Percentiles rank a stretch among this genome's conserved stretches.
These are phyloP conservation scores for Ichneumoninae sp. DNA, from an alignment of 2,888 invertebrate genomes.

Conservation along the genomic window DNA sequence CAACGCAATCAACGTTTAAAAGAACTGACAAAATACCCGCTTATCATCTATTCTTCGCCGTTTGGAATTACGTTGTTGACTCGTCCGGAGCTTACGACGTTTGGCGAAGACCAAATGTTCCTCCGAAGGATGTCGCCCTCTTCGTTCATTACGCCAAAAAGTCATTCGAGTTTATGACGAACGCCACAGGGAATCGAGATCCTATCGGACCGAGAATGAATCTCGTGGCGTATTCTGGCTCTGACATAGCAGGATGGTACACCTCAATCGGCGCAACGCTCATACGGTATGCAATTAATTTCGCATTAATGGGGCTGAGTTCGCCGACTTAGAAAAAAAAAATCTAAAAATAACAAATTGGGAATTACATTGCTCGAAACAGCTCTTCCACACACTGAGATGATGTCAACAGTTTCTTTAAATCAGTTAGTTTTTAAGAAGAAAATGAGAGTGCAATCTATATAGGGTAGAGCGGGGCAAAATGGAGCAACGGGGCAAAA, in stretches of 20 bases:
- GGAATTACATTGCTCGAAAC: too few species aligned
- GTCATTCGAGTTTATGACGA: not conserved
- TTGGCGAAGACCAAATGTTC: conserved; percentile 10
- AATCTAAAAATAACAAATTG: too few species aligned
- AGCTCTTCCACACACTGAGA: too few species aligned
- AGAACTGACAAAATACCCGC: conserved; percentile 13
- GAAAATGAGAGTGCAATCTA: not conserved
- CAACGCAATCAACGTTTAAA: conserved; percentile 9
- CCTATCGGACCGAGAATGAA: not conserved
- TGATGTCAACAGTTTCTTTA: not conserved
- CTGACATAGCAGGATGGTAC: not conserved
- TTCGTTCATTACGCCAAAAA: not conserved
- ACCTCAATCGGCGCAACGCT: not conserved
- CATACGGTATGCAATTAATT: not conserved
- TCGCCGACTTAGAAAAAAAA: too few species aligned
- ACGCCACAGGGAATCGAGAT: not conserved
- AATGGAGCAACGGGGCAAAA: too few species aligned
- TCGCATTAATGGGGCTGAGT: not conserved
- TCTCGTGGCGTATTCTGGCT: not conserved
- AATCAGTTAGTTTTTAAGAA: not conserved
- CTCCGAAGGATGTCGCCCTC: not conserved
- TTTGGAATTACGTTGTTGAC: conserved; percentile 21
- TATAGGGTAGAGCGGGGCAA: too few species aligned
- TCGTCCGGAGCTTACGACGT: not conserved
- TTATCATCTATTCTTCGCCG: conserved; percentile 29